phyloP scores from a whole-genome alignment of 2,888 invertebrate species.

The Furcula furcula region DNA sequence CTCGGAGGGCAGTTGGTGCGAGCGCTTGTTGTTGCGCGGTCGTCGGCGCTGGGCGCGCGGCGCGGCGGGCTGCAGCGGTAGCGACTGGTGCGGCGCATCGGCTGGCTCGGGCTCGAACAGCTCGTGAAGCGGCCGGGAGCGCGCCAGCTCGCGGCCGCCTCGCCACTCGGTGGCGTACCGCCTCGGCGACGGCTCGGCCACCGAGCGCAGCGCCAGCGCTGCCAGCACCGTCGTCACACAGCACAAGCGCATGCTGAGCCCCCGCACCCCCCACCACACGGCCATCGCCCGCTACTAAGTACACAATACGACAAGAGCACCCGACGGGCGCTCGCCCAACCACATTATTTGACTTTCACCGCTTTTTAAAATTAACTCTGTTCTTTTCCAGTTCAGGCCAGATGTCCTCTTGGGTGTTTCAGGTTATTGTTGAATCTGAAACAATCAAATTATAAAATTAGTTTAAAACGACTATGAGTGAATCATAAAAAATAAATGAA shows the following conservation, averaged over 20 bases:
- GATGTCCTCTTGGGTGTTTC: constrained; percentile 12
- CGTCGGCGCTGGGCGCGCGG: constrained; percentile 63
- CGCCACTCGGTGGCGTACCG: constrained; percentile 63
- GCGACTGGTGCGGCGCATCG: constrained; percentile 42
- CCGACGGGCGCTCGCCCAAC: constrained; percentile 67
- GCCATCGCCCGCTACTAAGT: constrained; percentile 69
- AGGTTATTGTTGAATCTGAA: constrained; percentile 32
- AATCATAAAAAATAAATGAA: too few relatives aligned
- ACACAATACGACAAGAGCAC: constrained; percentile 56
- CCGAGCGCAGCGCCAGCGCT: constrained; percentile 67
- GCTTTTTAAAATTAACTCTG: constrained; percentile 27
- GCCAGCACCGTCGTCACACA: constrained; percentile 67
- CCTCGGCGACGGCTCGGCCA: constrained; percentile 62
- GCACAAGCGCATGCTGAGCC: constrained; percentile 69
- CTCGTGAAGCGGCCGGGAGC: constrained; percentile 61
- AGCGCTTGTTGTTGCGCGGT: constrained; percentile 58
- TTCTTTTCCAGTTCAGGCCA: constrained; percentile 38
- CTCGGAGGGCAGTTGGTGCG: constrained; percentile 73
- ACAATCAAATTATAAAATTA: too few relatives aligned
- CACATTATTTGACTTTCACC: constrained; percentile 62
- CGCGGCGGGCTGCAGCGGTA: constrained; percentile 49
- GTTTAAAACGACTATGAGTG: too few relatives aligned
- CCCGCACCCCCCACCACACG: constrained; percentile 62
- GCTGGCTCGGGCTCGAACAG: constrained; percentile 64
- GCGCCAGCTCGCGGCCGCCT: constrained; percentile 51